phyloP scores from a whole-genome alignment of 2,888 invertebrate species.

The Podabrus alpinus region DNA sequence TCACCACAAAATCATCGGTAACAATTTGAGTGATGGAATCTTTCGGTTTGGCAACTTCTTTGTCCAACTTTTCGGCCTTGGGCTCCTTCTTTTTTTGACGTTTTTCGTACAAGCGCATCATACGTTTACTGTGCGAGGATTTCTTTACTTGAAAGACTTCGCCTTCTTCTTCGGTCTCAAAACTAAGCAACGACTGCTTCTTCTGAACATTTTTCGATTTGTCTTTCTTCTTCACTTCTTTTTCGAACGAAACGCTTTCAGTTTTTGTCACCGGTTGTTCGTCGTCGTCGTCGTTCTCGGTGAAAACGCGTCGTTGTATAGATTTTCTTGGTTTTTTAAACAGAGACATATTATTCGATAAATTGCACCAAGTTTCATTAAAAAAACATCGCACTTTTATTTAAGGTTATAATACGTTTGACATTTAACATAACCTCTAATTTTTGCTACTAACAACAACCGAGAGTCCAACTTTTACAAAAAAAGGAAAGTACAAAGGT shows the following conservation, averaged over 20 bases:
- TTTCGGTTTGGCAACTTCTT: constrained; percentile 46
- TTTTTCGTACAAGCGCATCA: constrained; percentile 82
- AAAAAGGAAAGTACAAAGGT: not conserved
- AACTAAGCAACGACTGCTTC: constrained; percentile 74
- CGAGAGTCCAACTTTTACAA: no score
- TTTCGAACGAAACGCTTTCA: constrained; percentile 42
- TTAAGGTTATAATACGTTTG: constrained; percentile 1
- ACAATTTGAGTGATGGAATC: constrained; percentile 70
- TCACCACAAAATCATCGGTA: constrained; percentile 71
- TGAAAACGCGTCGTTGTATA: constrained; percentile 77
- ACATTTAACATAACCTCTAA: not conserved
- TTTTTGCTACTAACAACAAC: not conserved
- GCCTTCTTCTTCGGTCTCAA: constrained; percentile 77
- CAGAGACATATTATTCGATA: constrained; percentile 65
- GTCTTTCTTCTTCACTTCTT: constrained; percentile 42
- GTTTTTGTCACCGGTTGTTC: constrained; percentile 60
- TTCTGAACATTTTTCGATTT: constrained; percentile 47
- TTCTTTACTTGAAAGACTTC: constrained; percentile 96
- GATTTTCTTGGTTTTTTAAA: constrained; percentile 88
- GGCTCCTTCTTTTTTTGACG: constrained; percentile 65
- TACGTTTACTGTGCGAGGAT: constrained; percentile 89
- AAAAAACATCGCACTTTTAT: not conserved
- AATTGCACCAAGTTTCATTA: not conserved
- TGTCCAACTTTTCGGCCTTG: constrained; percentile 47
- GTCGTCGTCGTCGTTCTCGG: constrained; percentile 69